Base-by-base conservation (phyloP, 2,797 vertebrate species). In the Sciurus carolinensis region DNA sequence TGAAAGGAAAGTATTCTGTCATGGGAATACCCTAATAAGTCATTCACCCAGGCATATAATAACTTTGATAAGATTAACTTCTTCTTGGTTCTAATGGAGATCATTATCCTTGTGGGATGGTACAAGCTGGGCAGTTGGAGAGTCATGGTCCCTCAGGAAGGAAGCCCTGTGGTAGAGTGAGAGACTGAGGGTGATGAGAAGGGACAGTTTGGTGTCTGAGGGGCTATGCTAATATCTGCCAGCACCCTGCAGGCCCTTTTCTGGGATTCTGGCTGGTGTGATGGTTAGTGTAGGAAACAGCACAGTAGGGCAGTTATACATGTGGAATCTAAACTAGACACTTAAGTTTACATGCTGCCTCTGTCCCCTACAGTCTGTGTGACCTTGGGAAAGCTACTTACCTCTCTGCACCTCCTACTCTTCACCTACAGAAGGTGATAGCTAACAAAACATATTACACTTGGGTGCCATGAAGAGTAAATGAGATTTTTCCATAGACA, bases 1-100 rank as follows among this genome's bases (percentile, higher is more conserved):
- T 91, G 87, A 96, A 93, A 77, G 47, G 54, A 30, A 93, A 71
- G 17, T 67, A 57, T 4, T 67, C 14, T 92, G 9, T 12, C 7
- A 36, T 39, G 73, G 50, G 33, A 22, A 80, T 83, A 66, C 73
- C 26, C 42, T 30, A 69, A 7, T 3, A 94, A 91, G 12, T 57
- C 28, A 71, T 64, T 83, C 30, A 54, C 22, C 91, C 33, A 22
- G 39, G 66, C 13, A 0, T 69, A 28, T 39, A 82, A 50, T 47
- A 88, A 44, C 77, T 90, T 83, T 14, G 36, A 36, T 44, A 82
- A 73, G 54, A 86, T 73, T 85, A 59, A 66, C 24, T 3, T 44
- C 83, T 39, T 42, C 10, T 33, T 64, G 33, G 59, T 93, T 30
- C 39, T 47, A 69, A 50, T 10, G 36, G 30, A 90, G 57, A 54